Conservation (phyloP, 1,140 invertebrate species). For the Aphaenogaster ashmeadi region DNA sequence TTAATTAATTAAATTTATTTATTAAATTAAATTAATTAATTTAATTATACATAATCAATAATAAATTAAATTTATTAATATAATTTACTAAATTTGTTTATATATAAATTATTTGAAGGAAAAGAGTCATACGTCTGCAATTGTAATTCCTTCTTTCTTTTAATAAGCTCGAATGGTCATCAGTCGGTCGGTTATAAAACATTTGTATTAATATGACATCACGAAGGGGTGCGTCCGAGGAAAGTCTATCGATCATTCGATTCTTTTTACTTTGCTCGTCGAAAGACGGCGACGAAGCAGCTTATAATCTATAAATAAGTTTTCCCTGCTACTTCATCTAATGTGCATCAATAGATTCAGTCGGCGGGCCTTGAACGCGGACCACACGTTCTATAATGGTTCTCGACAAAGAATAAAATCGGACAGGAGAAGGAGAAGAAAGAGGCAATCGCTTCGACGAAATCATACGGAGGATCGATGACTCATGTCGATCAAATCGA, state of each 20-base stretch:
- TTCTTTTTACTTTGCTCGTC: conserved; percentile 1
- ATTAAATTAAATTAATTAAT: too few relatives aligned
- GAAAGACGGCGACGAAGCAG: neutral
- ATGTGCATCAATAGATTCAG: conserved; percentile 31
- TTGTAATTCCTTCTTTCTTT: neutral
- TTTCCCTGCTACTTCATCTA: conserved; percentile 20
- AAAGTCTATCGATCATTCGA: conserved; percentile 29
- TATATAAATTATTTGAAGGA: neutral
- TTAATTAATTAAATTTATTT: too few relatives aligned
- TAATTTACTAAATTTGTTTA: too few relatives aligned
- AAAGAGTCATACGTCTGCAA: neutral
- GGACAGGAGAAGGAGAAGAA: neutral
- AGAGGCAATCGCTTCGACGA: neutral
- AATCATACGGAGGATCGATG: neutral
- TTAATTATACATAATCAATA: too few relatives aligned
- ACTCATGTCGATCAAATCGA: conserved; percentile 13
- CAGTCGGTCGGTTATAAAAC: neutral
- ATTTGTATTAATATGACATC: neutral
- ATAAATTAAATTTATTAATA: too few relatives aligned
- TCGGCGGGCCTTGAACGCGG: conserved; percentile 25
- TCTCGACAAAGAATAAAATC: conserved; percentile 23
- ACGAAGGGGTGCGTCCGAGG: neutral
- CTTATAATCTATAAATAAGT: conserved; percentile 45
- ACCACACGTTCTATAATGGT: conserved; percentile 32
- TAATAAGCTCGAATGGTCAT: neutral